Conservation (phyloP, 2,888 invertebrate genomes). For the Leptinotarsa haldemani region DNA sequence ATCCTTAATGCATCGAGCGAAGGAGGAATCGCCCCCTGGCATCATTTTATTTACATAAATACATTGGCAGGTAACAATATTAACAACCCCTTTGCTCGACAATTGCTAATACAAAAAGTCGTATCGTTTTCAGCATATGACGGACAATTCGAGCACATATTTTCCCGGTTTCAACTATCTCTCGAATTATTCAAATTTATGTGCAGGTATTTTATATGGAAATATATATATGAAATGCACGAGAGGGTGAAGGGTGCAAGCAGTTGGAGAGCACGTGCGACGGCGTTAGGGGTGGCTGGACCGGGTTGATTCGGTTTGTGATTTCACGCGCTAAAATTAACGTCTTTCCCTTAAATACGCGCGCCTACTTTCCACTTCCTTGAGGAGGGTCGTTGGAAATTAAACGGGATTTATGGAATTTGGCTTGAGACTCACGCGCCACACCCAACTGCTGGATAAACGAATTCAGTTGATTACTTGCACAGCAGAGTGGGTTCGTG, state of each 20-base stretch:
- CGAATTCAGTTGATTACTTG: not conserved
- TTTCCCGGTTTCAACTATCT: slow-evolving; percentile 36
- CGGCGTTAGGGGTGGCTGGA: slow-evolving; percentile 47
- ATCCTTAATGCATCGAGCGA: not conserved
- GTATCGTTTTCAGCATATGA: slow-evolving; percentile 28
- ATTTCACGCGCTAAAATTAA: slow-evolving; percentile 58
- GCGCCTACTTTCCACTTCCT: slow-evolving; percentile 30
- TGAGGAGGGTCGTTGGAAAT: slow-evolving; percentile 28
- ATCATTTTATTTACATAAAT: slow-evolving; percentile 18
- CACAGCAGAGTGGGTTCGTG: not conserved
- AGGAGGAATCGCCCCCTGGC: not conserved
- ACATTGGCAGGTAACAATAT: slow-evolving; percentile 17
- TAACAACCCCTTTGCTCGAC: slow-evolving; percentile 14
- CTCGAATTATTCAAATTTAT: slow-evolving; percentile 38
- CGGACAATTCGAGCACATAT: slow-evolving; percentile 19
- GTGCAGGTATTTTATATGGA: slow-evolving; percentile 43
- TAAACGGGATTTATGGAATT: slow-evolving; percentile 16
- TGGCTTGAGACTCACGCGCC: not conserved
- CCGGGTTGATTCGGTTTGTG: slow-evolving; percentile 54
- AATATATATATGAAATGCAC: slow-evolving; percentile 39
- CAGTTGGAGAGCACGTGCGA: slow-evolving; percentile 52
- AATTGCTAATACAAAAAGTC: slow-evolving; percentile 19
- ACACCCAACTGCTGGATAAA: not conserved
- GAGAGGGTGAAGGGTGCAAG: slow-evolving; percentile 36
- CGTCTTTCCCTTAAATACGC: slow-evolving; percentile 48